A percentile compares a stretch with the other conserved stretches of the same genome.
These are phyloP conservation scores for Andricus quercusramuli DNA, from an alignment of 2,888 invertebrate species.

Conservation along the genomic window DNA sequence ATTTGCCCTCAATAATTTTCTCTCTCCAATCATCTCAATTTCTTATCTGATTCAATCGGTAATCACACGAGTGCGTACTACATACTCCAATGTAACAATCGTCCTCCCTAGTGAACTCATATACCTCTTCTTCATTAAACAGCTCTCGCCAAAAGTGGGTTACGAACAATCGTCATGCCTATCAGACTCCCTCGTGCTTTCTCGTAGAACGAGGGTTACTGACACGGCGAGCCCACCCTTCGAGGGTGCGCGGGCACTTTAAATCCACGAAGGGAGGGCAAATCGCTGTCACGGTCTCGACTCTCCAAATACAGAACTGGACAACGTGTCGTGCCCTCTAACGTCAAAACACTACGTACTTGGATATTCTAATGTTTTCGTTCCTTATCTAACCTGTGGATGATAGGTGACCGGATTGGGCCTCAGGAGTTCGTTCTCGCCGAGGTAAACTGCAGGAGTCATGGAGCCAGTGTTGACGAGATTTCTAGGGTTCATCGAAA, in stretches of 20 bases:
- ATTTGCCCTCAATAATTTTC: background rate
- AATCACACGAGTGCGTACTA: slow-evolving; percentile 2
- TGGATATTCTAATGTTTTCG: background rate
- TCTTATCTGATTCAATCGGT: background rate
- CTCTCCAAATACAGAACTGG: slow-evolving; percentile 41
- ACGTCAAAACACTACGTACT: slow-evolving; percentile 28
- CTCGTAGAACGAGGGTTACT: slow-evolving; percentile 31
- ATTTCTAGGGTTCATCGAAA: slow-evolving; percentile 72
- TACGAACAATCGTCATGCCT: slow-evolving; percentile 37
- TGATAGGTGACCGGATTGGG: slow-evolving; percentile 55
- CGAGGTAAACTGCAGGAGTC: slow-evolving; percentile 52
- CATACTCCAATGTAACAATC: slow-evolving; percentile 7
- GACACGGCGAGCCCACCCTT: slow-evolving; percentile 35
- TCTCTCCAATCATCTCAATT: background rate
- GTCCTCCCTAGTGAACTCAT: background rate
- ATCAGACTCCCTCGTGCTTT: slow-evolving; percentile 31
- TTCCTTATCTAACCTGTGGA: slow-evolving; percentile 60
- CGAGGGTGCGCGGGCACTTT: slow-evolving; percentile 33
- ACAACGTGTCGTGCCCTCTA: slow-evolving; percentile 40
- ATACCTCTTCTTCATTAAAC: slow-evolving; percentile 26
- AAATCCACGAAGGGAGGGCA: slow-evolving; percentile 30
- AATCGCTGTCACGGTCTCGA: slow-evolving; percentile 29
- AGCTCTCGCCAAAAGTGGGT: slow-evolving; percentile 26
- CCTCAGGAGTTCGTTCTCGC: slow-evolving; percentile 44
- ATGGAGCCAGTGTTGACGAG: slow-evolving; percentile 55